Base-by-base conservation (phyloP, 2,113 vertebrate genomes). In the Natator depressus region DNA sequence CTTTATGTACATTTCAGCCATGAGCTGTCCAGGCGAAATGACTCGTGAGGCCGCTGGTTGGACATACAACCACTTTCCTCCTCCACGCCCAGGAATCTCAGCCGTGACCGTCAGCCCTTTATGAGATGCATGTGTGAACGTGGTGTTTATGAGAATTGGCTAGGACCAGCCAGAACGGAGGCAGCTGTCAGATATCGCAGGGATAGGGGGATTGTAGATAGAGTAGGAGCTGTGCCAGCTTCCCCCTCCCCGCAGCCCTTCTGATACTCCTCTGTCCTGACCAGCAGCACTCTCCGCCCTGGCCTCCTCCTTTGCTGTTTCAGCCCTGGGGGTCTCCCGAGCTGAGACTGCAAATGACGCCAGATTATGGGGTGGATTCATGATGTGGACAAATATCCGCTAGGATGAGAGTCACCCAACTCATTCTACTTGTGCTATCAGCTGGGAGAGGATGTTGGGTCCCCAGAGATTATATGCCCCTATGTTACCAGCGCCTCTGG, bases 401-500 rank as follows among this genome's bases (percentile, higher is more conserved):
- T 54, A 59, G 3, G 54, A 38, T 31, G 81, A 31, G 25, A 38
- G 25, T 46, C 55, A 42, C 13, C 38, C 54, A 29, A 9, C 75
- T 54, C 54, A 38, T 47, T 78, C 81, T 55, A n/a, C 38, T 42
- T 17, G 14, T 42, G 8, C 22, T 24, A 27, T 55, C 81, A 8
- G 69, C 57, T 55, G 83, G 89, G 50, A n/a, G 88, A 85, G 38
- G 72, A 2, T 10, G 84, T 53, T 87, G 53, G 8, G 87, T 80
- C 84, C 85, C 0, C 2, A 80, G 62, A 49, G 46, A 35, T 7
- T 94, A 47, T 72, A 46, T 10, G 1, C 46, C 12, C 22, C 87
- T 50, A 35, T 11, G 42, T 80, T 78, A 20, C 1, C 38, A 0
- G 0, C 82, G 75, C 31, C 19, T 91, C 29, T 35, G 12, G 8